Evolutionary conservation across 2,113 vertebrate genomes (phyloP).

Genomic region (Laticauda laticaudata): DNA sequence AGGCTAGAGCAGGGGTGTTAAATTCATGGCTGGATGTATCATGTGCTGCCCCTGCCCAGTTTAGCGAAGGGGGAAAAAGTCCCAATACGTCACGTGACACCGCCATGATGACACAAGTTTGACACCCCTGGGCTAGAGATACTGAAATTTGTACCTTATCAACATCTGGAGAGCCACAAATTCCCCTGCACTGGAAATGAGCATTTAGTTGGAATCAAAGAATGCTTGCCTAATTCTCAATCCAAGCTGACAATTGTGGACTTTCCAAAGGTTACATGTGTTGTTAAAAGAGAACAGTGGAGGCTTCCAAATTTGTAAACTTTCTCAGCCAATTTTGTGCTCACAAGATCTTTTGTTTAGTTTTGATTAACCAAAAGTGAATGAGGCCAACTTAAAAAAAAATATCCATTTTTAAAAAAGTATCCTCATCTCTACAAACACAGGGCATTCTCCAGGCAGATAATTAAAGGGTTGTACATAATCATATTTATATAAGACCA

Average conservation of each 20-base stretch:
- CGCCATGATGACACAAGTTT: too few species aligned
- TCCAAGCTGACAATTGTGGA: background rate
- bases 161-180: background rate
- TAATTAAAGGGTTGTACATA: background rate
- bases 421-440: background rate
- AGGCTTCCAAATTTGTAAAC: background rate
- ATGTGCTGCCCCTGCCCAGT: too few species aligned
- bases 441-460: background rate
- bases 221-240: background rate
- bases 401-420: background rate
- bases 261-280: background rate
- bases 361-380: background rate
- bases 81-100: too few species aligned
- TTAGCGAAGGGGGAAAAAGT: too few species aligned
- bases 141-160: background rate
- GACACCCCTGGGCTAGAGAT: too few species aligned
- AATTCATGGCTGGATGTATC: too few species aligned
- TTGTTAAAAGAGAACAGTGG: background rate
- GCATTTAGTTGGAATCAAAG: background rate
- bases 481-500: slow-evolving; percentile 10
- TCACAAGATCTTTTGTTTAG: background rate
- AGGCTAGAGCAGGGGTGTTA: too few species aligned
- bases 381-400: background rate
- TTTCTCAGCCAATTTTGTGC: background rate
- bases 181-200: background rate